These are phyloP conservation scores for Scrobipalpa costella DNA, from an alignment of 2,888 invertebrate genomes.

Conservation along the genomic window DNA sequence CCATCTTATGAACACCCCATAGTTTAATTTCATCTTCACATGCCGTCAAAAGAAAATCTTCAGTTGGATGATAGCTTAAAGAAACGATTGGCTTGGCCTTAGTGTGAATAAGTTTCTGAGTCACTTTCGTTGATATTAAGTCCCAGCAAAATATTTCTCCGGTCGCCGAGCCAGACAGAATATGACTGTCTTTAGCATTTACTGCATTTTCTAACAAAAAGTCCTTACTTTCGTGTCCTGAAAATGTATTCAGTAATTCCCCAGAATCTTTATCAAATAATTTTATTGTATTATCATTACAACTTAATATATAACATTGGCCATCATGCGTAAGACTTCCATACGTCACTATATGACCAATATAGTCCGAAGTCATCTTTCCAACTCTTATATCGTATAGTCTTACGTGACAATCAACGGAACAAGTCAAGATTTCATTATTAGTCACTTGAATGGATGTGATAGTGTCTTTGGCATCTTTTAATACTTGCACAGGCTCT, in stretches of 20 bases:
- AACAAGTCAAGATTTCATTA: slow-evolving; percentile 94
- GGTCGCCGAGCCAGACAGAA: slow-evolving; percentile 94
- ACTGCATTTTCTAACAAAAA: slow-evolving; percentile 94
- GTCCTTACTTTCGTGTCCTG: slow-evolving; percentile 91
- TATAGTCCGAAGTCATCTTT: slow-evolving; percentile 89
- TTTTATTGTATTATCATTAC: slow-evolving; percentile 90
- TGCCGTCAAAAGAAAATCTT: slow-evolving; percentile 86
- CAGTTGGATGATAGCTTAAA: slow-evolving; percentile 89
- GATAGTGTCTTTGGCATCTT: slow-evolving; percentile 96
- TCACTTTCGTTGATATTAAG: slow-evolving; percentile 84
- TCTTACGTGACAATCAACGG: slow-evolving; percentile 92
- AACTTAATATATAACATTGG: slow-evolving; percentile 93
- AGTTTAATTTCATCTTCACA: slow-evolving; percentile 86
- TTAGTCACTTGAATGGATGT: slow-evolving; percentile 90
- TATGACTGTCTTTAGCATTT: slow-evolving; percentile 90
- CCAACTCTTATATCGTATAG: slow-evolving; percentile 96
- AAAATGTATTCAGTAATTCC: slow-evolving; percentile 83
- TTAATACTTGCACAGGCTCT: slow-evolving; percentile 82
- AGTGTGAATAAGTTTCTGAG: slow-evolving; percentile 73
- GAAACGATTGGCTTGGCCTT: slow-evolving; percentile 87
- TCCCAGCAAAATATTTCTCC: slow-evolving; percentile 95
- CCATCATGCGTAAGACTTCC: slow-evolving; percentile 94
- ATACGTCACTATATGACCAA: slow-evolving; percentile 92
- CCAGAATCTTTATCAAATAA: slow-evolving; percentile 90
- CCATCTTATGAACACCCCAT: slow-evolving; percentile 75